Evolutionary conservation across 2,797 vertebrate genomes (phyloP).

Genomic region (Hyperoplus immaculatus): DNA sequence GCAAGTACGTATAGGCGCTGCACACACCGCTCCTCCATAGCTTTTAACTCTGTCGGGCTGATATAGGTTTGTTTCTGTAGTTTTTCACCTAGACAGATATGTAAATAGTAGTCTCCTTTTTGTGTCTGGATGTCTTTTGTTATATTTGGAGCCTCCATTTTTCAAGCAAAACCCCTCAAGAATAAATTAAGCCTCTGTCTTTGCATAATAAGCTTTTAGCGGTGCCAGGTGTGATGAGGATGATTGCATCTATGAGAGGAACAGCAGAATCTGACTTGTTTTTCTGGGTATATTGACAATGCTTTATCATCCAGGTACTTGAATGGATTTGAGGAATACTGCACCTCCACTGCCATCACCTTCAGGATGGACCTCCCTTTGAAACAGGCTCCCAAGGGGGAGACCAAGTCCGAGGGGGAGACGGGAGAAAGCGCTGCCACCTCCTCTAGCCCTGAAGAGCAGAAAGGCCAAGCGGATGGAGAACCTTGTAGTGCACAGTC

Average conservation of each 20-base stretch:
- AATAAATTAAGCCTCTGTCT: background rate
- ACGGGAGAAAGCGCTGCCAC: slow-evolving; percentile 28
- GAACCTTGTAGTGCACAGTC: slow-evolving; percentile 54
- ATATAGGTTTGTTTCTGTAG: slow-evolving; percentile 14
- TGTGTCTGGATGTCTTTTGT: background rate
- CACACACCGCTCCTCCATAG: slow-evolving; percentile 4
- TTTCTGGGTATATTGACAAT: slow-evolving; percentile 21
- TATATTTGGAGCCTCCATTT: background rate
- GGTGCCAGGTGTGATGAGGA: background rate
- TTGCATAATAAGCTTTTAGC: slow-evolving; percentile 12
- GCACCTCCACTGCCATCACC: slow-evolving; percentile 85
- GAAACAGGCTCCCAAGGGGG: slow-evolving; percentile 77
- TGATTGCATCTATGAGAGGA: background rate
- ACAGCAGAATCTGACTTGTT: background rate
- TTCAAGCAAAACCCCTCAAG: background rate
- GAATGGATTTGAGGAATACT: slow-evolving; percentile 89
- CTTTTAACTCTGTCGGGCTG: slow-evolving; percentile 2
- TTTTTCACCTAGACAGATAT: slow-evolving; percentile 10
- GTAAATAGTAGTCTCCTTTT: slow-evolving; percentile 3
- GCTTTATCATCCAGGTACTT: slow-evolving; percentile 81
- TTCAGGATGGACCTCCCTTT: slow-evolving; percentile 88
- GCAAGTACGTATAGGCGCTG: slow-evolving; percentile 82
- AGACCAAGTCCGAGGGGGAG: slow-evolving; percentile 72
- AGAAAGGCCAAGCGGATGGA: slow-evolving; percentile 61
- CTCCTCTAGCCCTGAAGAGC: slow-evolving; percentile 68